phyloP scores from a whole-genome alignment of 2,797 vertebrate genomes.

The Acanthopagrus latus region DNA sequence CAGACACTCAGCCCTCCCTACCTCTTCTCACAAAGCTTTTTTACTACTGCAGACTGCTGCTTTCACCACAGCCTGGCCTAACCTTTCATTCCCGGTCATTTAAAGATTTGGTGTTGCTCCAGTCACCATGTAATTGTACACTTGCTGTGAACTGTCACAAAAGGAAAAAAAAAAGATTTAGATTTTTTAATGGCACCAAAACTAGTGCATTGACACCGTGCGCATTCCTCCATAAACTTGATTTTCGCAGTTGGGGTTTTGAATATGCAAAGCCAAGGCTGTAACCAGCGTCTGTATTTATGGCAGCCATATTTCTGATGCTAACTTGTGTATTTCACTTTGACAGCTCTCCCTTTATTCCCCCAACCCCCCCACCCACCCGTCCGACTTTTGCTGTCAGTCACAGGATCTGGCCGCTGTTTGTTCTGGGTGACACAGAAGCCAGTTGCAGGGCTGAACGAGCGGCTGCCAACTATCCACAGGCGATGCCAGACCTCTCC shows the following conservation, averaged over 20 bases:
- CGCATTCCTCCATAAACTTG: background rate
- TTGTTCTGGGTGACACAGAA: conserved; percentile 70
- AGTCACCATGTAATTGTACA: conserved; percentile 52
- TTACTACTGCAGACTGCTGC: conserved; percentile 38
- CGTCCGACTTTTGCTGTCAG: conserved; percentile 62
- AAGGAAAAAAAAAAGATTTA: background rate
- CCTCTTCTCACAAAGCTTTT: conserved; percentile 43
- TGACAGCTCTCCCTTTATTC: conserved; percentile 27
- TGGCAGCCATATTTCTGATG: conserved; percentile 4
- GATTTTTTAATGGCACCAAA: conserved; percentile 19
- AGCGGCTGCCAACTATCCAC: conserved; percentile 39
- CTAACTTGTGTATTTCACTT: conserved; percentile 25
- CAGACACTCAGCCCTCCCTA: conserved; percentile 26
- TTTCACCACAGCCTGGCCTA: conserved; percentile 59
- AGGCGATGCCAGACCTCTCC: conserved; percentile 49
- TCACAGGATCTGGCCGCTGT: conserved; percentile 57
- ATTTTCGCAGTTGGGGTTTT: conserved; percentile 28
- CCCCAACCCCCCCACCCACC: too few relatives aligned
- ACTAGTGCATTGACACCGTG: background rate
- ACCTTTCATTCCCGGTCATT: conserved; percentile 59
- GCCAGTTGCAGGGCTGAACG: conserved; percentile 37
- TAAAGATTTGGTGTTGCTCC: conserved; percentile 43
- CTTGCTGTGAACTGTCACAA: conserved; percentile 40
- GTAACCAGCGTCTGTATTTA: conserved; percentile 1
- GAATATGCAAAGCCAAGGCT: background rate